Percentiles rank a stretch among this genome's conserved stretches.
phyloP scores from a whole-genome alignment of 2,797 vertebrate genomes.

The Odontamblyopus lacepedii region DNA sequence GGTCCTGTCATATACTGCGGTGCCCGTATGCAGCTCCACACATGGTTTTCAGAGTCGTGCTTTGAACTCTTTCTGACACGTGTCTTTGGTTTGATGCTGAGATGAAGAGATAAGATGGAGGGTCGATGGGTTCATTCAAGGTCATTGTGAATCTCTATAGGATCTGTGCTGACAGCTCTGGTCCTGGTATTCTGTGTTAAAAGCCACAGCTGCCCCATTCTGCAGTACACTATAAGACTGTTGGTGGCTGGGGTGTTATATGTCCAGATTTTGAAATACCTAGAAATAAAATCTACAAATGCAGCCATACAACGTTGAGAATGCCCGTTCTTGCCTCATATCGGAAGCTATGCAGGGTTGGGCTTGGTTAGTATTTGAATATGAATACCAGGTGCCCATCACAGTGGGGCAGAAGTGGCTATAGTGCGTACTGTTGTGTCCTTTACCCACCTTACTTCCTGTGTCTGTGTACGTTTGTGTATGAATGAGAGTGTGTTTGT shows the following conservation, averaged over 20 bases:
- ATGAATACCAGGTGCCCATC: too few relatives aligned
- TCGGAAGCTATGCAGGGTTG: too few relatives aligned
- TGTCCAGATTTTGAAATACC: background rate
- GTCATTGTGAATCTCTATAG: constrained; percentile 37
- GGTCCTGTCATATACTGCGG: constrained; percentile 10
- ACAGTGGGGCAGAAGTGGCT: too few relatives aligned
- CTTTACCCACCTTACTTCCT: too few relatives aligned
- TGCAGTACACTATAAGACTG: background rate
- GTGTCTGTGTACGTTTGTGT: too few relatives aligned
- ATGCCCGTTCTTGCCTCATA: too few relatives aligned
- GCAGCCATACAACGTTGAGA: too few relatives aligned
- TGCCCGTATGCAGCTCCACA: constrained; percentile 9
- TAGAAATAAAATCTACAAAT: background rate
- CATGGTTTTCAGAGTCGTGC: constrained; percentile 24
- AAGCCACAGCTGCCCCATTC: constrained; percentile 12
- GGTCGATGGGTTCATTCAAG: constrained; percentile 43
- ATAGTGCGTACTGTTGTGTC: too few relatives aligned
- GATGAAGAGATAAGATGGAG: constrained; percentile 30
- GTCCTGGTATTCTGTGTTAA: constrained; percentile 21
- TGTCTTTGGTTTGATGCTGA: constrained; percentile 40
- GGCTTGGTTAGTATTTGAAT: too few relatives aligned
- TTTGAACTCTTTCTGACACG: constrained; percentile 42
- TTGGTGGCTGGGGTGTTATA: background rate
- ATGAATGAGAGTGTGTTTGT: too few relatives aligned
- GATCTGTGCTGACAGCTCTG: constrained; percentile 47